A percentile compares a stretch with the other conserved stretches of the same genome.
phyloP scores from a whole-genome alignment of 2,797 vertebrate species.

The Numenius phaeopus region DNA sequence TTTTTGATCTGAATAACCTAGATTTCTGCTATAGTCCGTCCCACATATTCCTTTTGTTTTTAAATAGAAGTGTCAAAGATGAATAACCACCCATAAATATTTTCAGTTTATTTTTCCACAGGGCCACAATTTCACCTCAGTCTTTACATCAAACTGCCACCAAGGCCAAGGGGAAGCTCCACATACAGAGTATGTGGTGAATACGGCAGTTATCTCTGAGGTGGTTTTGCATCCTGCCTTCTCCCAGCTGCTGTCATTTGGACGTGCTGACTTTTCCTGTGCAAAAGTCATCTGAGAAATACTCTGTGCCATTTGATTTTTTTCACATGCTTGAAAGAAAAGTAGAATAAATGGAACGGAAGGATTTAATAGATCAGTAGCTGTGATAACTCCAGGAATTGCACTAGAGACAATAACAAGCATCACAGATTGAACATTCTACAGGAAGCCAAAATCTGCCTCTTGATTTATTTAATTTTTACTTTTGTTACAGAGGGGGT shows the following conservation, averaged over 20 bases:
- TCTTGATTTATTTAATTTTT: conserved; percentile 1
- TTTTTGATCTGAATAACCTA: background rate
- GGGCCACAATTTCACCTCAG: background rate
- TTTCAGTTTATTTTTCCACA: background rate
- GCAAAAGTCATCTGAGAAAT: conserved; percentile 2
- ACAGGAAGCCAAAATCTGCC: background rate
- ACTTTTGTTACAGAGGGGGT: background rate
- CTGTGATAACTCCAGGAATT: conserved; percentile 5
- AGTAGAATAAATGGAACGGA: background rate
- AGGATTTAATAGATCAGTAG: conserved; percentile 24
- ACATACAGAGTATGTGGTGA: background rate
- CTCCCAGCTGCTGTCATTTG: conserved; percentile 21
- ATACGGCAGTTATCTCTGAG: background rate
- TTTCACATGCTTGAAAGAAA: conserved; percentile 16
- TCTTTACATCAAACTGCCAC: background rate
- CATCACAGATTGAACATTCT: background rate
- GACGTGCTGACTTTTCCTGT: conserved; percentile 2
- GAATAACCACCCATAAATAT: background rate
- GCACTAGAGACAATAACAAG: background rate
- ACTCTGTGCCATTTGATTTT: background rate
- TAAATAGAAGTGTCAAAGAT: background rate
- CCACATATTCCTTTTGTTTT: background rate
- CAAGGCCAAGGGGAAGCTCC: background rate
- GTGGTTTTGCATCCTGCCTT: background rate
- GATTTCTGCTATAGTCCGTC: background rate